These are phyloP conservation scores for Nephila pilipes DNA, from an alignment of 1,140 invertebrate species.

Conservation along the genomic window DNA sequence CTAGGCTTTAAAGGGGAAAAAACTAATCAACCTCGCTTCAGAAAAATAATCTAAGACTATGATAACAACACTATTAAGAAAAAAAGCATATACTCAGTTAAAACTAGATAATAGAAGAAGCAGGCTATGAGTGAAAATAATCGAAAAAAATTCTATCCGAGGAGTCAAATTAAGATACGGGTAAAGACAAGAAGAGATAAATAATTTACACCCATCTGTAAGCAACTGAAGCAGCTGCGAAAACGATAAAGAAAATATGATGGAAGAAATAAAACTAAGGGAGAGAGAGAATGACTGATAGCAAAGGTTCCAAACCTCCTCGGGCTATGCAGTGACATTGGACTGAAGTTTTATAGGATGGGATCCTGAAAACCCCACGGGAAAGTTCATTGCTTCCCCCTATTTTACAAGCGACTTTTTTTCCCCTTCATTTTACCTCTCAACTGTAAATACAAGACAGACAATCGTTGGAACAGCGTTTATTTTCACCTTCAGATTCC, in stretches of 20 bases:
- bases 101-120: conserved; percentile 45
- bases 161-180: conserved; percentile 60
- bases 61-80: conserved; percentile 23
- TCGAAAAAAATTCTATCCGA: conserved; percentile 26
- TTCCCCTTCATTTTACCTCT: background rate
- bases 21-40: background rate
- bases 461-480: conserved; percentile 20
- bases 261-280: conserved; percentile 40
- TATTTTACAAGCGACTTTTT: conserved; percentile 56
- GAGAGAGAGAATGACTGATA: conserved; percentile 50
- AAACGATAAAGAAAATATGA: conserved; percentile 48
- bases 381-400: background rate
- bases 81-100: conserved; percentile 45
- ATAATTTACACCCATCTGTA: conserved; percentile 63
- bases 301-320: conserved; percentile 21
- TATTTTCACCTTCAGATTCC: conserved; percentile 12
- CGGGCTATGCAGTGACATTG: conserved; percentile 46
- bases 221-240: conserved; percentile 45
- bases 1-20: conserved; percentile 33
- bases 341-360: conserved; percentile 58
- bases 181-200: conserved; percentile 49
- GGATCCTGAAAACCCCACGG: background rate
- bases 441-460: conserved; percentile 32
- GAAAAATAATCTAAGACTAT: conserved; percentile 4
- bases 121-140: conserved; percentile 13